phyloP scores from a whole-genome alignment of 2,113 vertebrate species.

The Tapirus terrestris region DNA sequence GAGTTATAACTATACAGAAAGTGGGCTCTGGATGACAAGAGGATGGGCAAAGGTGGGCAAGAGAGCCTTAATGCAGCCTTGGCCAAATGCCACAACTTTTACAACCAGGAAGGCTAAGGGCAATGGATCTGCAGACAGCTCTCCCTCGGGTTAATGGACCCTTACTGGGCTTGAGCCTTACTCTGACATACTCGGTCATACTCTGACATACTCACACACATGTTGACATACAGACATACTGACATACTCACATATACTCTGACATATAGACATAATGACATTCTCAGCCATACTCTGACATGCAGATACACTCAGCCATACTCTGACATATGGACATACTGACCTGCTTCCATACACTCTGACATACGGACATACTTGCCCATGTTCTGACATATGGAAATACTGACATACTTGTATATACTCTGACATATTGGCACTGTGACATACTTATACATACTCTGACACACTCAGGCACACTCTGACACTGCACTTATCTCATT shows the following conservation, averaged over 20 bases:
- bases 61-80: not conserved
- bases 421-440: too few species aligned
- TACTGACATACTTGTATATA: too few species aligned
- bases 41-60: not conserved
- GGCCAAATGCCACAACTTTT: not conserved
- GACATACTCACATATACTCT: not conserved
- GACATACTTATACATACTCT: not conserved
- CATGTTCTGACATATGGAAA: too few species aligned
- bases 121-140: not conserved
- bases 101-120: not conserved
- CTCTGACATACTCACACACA: not conserved
- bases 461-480: not conserved
- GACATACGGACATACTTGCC: too few species aligned
- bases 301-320: not conserved
- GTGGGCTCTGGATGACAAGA: not conserved
- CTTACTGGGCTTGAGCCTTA: not conserved
- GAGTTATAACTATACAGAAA: not conserved
- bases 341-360: not conserved
- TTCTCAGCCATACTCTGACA: not conserved
- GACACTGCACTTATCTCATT: not conserved
- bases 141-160: fast-evolving
- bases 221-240: not conserved
- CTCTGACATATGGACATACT: not conserved
- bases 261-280: too few species aligned
- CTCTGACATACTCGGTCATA: not conserved